A percentile compares a stretch with the other conserved stretches of the same genome.
Conservation (phyloP, 2,888 invertebrate genomes). For the Cantharis nigra region DNA sequence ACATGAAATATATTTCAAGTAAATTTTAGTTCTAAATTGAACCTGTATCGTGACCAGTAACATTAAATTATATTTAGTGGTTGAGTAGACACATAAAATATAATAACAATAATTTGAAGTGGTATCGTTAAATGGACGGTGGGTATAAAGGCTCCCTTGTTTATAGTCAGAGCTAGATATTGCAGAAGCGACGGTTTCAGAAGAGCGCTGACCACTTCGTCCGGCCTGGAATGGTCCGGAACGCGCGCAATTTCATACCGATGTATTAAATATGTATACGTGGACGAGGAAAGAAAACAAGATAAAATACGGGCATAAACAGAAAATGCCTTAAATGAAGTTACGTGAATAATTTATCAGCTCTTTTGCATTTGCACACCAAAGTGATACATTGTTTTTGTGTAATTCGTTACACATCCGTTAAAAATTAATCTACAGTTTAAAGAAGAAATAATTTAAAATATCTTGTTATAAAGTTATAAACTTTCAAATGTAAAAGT, state of each 20-base stretch:
- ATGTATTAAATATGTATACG: constrained; percentile 39
- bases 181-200: constrained; percentile 34
- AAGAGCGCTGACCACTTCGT: constrained; percentile 41
- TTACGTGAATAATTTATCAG: constrained; percentile 27
- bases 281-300: constrained; percentile 34
- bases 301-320: constrained; percentile 33
- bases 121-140: constrained; percentile 44
- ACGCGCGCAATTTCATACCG: constrained; percentile 46
- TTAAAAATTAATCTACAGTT: constrained; percentile 1
- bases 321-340: constrained; percentile 33
- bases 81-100: constrained; percentile 39
- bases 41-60: constrained; percentile 4
- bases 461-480: not conserved
- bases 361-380: constrained; percentile 24
- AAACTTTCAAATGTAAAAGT: not conserved
- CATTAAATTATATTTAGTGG: constrained; percentile 29
- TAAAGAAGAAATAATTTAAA: not conserved
- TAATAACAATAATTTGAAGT: constrained; percentile 46
- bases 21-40: not conserved
- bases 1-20: not conserved
- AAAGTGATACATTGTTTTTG: constrained; percentile 24
- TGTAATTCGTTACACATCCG: constrained; percentile 14
- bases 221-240: constrained; percentile 40
- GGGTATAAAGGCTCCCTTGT: constrained; percentile 43
- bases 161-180: constrained; percentile 41